These are phyloP conservation scores for Takifugu flavidus DNA, from an alignment of 2,113 vertebrate genomes.

Conservation along the genomic window DNA sequence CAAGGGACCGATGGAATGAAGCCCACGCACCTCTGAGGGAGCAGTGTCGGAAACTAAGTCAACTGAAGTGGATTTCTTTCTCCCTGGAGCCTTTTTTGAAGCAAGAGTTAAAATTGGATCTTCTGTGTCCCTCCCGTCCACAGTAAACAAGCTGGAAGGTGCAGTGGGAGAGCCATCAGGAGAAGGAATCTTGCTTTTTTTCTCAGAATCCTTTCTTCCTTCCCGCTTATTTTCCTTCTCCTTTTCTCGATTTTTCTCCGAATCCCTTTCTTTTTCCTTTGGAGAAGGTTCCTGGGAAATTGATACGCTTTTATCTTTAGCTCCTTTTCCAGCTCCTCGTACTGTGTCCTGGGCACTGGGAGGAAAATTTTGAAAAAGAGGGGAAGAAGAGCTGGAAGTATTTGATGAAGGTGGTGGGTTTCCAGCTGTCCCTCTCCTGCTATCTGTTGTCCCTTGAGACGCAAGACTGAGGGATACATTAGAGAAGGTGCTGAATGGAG, in stretches of 20 bases:
- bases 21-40: conserved; percentile 60
- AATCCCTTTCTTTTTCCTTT: conserved; percentile 85
- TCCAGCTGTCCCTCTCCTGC: conserved; percentile 78
- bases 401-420: conserved; percentile 71
- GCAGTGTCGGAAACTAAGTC: conserved; percentile 70
- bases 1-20: conserved; percentile 64
- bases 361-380: conserved; percentile 71
- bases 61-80: conserved; percentile 78
- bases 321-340: conserved; percentile 62
- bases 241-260: conserved; percentile 77
- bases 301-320: conserved; percentile 76
- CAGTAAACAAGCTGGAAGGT: conserved; percentile 58
- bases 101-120: conserved; percentile 48
- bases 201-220: conserved; percentile 82
- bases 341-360: conserved; percentile 74
- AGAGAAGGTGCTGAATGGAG: conserved; percentile 72
- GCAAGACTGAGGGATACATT: conserved; percentile 54
- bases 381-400: conserved; percentile 78
- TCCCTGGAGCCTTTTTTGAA: conserved; percentile 74
- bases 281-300: conserved; percentile 68
- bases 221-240: conserved; percentile 95
- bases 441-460: conserved; percentile 65
- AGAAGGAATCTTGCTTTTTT: conserved; percentile 61
- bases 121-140: conserved; percentile 69
- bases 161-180: conserved; percentile 63